phyloP scores from a whole-genome alignment of 35 echinoderm and acorn worm genomes.

The Anneissia japonica region DNA sequence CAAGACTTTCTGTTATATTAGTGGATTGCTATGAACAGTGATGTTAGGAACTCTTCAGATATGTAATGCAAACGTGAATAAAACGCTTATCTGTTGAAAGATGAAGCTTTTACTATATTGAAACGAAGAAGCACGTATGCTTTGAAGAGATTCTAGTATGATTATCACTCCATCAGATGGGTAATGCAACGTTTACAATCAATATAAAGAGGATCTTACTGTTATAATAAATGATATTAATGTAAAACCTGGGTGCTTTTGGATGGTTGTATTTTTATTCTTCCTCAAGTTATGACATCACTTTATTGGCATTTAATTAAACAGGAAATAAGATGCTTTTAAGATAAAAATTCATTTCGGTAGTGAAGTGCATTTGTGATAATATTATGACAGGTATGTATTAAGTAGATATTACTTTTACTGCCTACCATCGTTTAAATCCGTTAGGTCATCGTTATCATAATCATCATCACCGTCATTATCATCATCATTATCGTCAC shows the following conservation, averaged over 20 bases:
- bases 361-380: too few relatives aligned
- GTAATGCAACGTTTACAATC: background rate
- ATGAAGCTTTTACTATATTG: background rate
- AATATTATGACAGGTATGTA: too few relatives aligned
- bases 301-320: background rate
- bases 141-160: background rate
- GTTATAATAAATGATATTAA: background rate
- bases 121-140: background rate
- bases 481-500: too few relatives aligned
- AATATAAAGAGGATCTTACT: background rate
- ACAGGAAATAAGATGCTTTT: background rate
- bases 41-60: background rate
- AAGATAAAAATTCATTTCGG: too few relatives aligned
- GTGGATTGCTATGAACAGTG: too few relatives aligned
- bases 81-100: background rate
- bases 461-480: too few relatives aligned
- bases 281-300: background rate
- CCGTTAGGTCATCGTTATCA: too few relatives aligned
- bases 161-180: background rate
- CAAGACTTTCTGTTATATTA: too few relatives aligned
- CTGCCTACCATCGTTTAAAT: too few relatives aligned
- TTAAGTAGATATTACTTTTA: too few relatives aligned
- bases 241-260: background rate
- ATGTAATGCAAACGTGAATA: background rate
- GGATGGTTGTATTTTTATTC: too few relatives aligned